These are phyloP conservation scores for Magallana ariakensis DNA, from an alignment of 1,140 invertebrate genomes.

Conservation along the genomic window DNA sequence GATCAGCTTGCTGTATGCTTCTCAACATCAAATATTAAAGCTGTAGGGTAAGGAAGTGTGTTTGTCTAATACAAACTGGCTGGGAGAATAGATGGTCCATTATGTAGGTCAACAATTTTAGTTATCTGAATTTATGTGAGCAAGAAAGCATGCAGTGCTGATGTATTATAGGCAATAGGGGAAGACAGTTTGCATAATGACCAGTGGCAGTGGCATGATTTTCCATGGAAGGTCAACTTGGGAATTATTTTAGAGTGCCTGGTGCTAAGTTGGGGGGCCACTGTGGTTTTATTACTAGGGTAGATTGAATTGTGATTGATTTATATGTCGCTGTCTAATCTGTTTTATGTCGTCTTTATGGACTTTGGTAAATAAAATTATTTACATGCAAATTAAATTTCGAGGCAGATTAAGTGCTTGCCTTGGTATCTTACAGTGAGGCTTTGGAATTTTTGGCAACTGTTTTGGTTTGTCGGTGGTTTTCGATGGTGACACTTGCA, in stretches of 20 bases:
- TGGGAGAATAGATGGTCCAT: background rate
- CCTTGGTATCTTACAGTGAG: background rate
- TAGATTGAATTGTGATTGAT: conserved; percentile 38
- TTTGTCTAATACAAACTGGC: background rate
- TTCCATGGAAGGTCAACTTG: background rate
- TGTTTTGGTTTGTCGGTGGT: background rate
- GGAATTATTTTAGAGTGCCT: background rate
- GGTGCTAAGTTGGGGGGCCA: background rate
- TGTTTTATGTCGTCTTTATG: conserved; percentile 31
- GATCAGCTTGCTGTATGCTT: background rate
- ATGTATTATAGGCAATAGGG: background rate
- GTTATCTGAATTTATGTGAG: background rate
- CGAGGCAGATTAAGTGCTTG: conserved; percentile 6
- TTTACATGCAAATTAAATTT: conserved; percentile 37
- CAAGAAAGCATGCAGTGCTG: background rate
- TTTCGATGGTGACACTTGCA: no score
- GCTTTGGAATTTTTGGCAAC: background rate
- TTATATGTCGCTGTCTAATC: conserved; percentile 13
- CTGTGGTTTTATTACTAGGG: conserved; percentile 18
- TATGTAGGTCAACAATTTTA: background rate
- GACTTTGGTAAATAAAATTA: conserved; percentile 21
- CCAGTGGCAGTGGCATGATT: background rate
- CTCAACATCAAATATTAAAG: background rate
- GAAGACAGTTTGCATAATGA: background rate
- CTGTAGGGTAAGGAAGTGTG: background rate